Base-by-base conservation (phyloP, 2,888 invertebrate genomes). In the Prenolepis imparis region DNA sequence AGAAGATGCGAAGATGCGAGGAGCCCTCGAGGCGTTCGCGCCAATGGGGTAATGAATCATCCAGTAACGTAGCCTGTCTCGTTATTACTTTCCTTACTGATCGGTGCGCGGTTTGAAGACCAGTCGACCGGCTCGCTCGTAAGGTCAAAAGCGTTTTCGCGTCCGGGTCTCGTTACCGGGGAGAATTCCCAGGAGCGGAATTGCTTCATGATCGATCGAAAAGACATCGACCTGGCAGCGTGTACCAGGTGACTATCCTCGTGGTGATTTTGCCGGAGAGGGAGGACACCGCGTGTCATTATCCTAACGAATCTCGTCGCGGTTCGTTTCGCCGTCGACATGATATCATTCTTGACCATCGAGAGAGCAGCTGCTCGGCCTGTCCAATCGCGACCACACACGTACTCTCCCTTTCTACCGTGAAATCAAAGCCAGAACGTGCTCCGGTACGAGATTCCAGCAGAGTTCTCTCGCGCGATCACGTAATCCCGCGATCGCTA, bases 31-130 rank as follows among this genome's bases (percentile, higher is more conserved):
- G 84, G 84, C 48, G 80, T 86, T 86, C 80, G 73, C 85, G 75
- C 77, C 83, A 66, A 75, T 75, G 83, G 80, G 78, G 87, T 87
- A 90, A 90, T 90, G 89, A 90, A 90, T 89, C 86, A 88, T 90
- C 85, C 84, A 72, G 89, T 89, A 90, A 91, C 91, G 88, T 84
- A 85, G 91, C 85, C 85, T 84, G 87, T 90, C 87, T 88, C 88
- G 86, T 89, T 86, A 84, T 90, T 91, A 89, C 90, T 90, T 90
- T 90, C 89, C 84, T 85, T 74, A 63, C 80, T 84, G 87, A 88
- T 85, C 83, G 78, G 70, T 57, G 66, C 67, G 66, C 68, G 83
- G 83, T 75, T 77, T 82, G 80, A 83, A 64, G 83, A 84, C 78
- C 84, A 74, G 72, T 75, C 78, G 80, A 57, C 64, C 72, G 36